These are phyloP conservation scores for Crematogaster levior DNA, from an alignment of 2,888 invertebrate genomes.

Conservation along the genomic window DNA sequence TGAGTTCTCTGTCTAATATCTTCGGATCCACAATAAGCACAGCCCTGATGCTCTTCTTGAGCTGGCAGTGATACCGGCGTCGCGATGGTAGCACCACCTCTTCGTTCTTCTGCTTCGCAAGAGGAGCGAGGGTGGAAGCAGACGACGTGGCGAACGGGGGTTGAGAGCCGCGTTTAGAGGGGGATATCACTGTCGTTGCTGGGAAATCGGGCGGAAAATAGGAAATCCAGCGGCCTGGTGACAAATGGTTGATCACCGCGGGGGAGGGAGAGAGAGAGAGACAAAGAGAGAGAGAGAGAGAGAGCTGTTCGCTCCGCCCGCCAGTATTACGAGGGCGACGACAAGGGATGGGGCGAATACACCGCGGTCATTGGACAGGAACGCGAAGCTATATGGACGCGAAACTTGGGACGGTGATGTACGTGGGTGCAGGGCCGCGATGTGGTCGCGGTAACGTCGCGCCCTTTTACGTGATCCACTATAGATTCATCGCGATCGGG, in stretches of 20 bases:
- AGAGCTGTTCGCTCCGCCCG: slow-evolving; percentile 49
- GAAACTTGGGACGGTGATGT: slow-evolving; percentile 58
- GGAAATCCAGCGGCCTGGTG: slow-evolving; percentile 85
- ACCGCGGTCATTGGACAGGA: slow-evolving; percentile 64
- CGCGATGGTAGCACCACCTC: slow-evolving; percentile 42
- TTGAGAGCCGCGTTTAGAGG: slow-evolving; percentile 68
- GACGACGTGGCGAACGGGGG: slow-evolving; percentile 45
- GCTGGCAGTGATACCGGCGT: slow-evolving; percentile 21
- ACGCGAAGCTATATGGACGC: slow-evolving; percentile 48
- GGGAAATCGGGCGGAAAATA: slow-evolving; percentile 85
- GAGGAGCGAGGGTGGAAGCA: slow-evolving; percentile 53
- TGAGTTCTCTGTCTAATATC: background rate
- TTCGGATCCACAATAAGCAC: background rate
- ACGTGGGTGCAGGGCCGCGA: slow-evolving; percentile 15
- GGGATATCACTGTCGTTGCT: slow-evolving; percentile 78
- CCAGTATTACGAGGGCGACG: slow-evolving; percentile 51
- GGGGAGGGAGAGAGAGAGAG: slow-evolving; percentile 41
- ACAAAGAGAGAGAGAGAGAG: too few relatives aligned
- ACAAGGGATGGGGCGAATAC: slow-evolving; percentile 59
- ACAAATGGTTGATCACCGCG: slow-evolving; percentile 83
- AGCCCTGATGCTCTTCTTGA: background rate
- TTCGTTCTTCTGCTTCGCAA: slow-evolving; percentile 51
- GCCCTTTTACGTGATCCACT: background rate
- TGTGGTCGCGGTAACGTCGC: slow-evolving; percentile 4
- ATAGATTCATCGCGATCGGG: background rate